Evolutionary conservation across 1,140 invertebrate species (phyloP).

Genomic region (Glossosoma conforme): DNA sequence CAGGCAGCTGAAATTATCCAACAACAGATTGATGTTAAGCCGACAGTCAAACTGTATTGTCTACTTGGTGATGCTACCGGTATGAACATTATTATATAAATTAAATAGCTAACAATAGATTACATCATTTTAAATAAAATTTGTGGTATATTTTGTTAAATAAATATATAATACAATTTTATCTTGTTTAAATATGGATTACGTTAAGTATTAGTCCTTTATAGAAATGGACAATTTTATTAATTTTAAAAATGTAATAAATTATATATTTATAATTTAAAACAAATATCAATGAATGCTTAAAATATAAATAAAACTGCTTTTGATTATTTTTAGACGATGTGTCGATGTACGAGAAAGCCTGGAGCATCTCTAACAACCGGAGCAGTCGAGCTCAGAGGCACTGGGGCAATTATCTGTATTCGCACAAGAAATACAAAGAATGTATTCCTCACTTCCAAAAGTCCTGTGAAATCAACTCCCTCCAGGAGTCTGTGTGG

Average conservation of each 20-base stretch:
- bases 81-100: constrained; percentile 21
- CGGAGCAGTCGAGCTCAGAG: constrained; percentile 75
- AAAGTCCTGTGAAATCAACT: constrained; percentile 77
- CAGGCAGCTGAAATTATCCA: constrained; percentile 84
- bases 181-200: constrained; percentile 2
- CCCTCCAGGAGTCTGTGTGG: constrained; percentile 79
- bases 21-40: constrained; percentile 72
- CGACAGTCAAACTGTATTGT: constrained; percentile 84
- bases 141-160: not conserved
- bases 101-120: not conserved
- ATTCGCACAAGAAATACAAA: constrained; percentile 66
- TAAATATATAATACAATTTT: constrained; percentile 3
- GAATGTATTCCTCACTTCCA: constrained; percentile 75
- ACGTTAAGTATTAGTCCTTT: too few species aligned
- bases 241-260: too few species aligned
- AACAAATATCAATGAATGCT: too few species aligned
- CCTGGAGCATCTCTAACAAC: constrained; percentile 82
- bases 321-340: constrained; percentile 52
- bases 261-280: too few species aligned
- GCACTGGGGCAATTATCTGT: constrained; percentile 79
- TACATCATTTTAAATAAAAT: not conserved
- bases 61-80: constrained; percentile 66
- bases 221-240: too few species aligned
- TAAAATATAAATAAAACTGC: too few species aligned
- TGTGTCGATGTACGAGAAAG: constrained; percentile 79